A percentile compares a stretch with the other conserved stretches of the same genome.
phyloP scores from a whole-genome alignment of 2,113 vertebrate species.

The Xenopus laevis region DNA sequence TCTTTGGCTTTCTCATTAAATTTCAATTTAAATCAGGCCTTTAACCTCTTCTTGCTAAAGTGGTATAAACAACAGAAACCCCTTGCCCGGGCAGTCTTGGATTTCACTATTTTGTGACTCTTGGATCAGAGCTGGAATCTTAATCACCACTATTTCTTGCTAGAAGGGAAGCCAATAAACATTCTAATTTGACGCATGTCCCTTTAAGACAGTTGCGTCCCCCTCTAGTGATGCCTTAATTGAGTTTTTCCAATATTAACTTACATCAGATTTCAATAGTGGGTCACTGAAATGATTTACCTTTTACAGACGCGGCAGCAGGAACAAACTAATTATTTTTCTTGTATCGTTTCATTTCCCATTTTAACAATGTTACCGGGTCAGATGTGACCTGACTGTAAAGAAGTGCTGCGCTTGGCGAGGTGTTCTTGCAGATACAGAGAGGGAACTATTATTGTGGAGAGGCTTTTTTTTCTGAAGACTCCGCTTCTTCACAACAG shows the following conservation, averaged over 20 bases:
- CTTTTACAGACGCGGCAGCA: background rate
- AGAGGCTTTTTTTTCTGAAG: no score
- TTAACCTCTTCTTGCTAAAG: no score
- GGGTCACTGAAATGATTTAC: constrained; percentile 1
- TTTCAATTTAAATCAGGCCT: no score
- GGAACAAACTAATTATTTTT: constrained; percentile 3
- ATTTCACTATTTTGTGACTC: no score
- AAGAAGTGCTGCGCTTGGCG: background rate
- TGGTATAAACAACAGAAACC: no score
- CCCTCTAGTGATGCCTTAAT: background rate
- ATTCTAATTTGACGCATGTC: background rate
- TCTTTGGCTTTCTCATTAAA: no score
- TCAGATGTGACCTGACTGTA: constrained; percentile 1
- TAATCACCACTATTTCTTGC: no score
- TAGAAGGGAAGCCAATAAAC: no score
- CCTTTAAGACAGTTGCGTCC: background rate
- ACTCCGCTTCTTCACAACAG: no score
- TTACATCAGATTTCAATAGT: background rate
- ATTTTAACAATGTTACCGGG: constrained; percentile 1
- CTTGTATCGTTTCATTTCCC: background rate
- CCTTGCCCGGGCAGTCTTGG: no score
- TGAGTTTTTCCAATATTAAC: background rate
- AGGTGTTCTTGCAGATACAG: background rate
- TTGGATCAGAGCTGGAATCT: no score
- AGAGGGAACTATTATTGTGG: background rate